These are phyloP conservation scores for Lepeophtheirus nordmannii DNA, from an alignment of 2,888 invertebrate genomes.

Conservation along the genomic window DNA sequence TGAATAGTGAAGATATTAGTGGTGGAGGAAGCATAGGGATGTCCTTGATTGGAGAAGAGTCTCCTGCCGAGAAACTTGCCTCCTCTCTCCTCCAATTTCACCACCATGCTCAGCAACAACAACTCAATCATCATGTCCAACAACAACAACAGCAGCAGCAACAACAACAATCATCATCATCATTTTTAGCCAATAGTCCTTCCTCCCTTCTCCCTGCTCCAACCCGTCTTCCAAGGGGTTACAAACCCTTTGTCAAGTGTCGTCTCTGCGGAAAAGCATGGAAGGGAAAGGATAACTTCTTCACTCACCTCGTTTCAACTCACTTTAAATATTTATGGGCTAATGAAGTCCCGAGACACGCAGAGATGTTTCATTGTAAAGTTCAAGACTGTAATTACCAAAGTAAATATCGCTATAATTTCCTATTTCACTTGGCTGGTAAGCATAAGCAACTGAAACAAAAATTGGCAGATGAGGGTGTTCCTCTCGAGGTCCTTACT, in stretches of 20 bases:
- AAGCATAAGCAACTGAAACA: conserved; percentile 23
- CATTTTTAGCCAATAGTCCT: not conserved
- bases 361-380: conserved; percentile 23
- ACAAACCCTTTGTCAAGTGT: conserved; percentile 24
- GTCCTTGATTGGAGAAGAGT: not conserved
- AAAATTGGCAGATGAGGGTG: conserved; percentile 16
- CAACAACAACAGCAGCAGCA: not conserved
- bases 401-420: conserved; percentile 21
- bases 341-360: conserved; percentile 20
- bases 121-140: not conserved
- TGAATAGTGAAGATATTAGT: too few species aligned
- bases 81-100: not conserved
- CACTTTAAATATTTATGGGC: conserved; percentile 21
- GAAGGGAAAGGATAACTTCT: conserved; percentile 24
- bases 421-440: conserved; percentile 22
- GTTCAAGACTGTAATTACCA: conserved; percentile 18
- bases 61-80: conserved; percentile 6
- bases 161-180: not conserved
- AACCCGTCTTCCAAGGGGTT: conserved; percentile 10
- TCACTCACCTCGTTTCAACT: conserved; percentile 22
- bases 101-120: not conserved
- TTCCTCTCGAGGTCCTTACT: conserved; percentile 18
- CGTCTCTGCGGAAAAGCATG: conserved; percentile 22
- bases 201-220: not conserved
- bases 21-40: too few species aligned